Conservation (phyloP, 1,140 invertebrate species). For the Dryas iulia region DNA sequence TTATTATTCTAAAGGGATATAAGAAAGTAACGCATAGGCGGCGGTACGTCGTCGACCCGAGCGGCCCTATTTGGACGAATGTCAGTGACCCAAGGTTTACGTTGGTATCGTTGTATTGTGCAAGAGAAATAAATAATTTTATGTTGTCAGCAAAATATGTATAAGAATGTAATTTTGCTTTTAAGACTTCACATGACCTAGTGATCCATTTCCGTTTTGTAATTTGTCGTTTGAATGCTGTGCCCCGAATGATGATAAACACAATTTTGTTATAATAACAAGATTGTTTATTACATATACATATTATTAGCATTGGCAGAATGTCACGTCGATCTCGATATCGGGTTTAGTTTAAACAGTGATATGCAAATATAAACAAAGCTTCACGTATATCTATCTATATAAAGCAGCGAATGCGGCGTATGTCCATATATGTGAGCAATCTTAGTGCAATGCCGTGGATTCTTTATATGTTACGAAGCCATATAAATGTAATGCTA, state of each 20-base stretch:
- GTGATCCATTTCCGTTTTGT: neutral
- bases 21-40: conserved; percentile 25
- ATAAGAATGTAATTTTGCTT: neutral
- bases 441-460: conserved; percentile 7
- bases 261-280: neutral
- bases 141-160: neutral
- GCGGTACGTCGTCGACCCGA: conserved; percentile 7
- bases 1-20: conserved; percentile 20
- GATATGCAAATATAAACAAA: conserved; percentile 18
- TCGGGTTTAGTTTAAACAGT: neutral
- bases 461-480: conserved; percentile 25
- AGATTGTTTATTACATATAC: neutral
- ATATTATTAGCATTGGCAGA: neutral
- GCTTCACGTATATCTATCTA: neutral
- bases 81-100: conserved; percentile 32
- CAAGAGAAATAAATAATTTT: neutral
- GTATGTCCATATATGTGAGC: conserved; percentile 13
- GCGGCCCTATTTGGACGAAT: conserved; percentile 28
- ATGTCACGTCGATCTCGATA: neutral
- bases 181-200: conserved; percentile 1
- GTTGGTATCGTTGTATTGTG: conserved; percentile 3
- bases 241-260: neutral
- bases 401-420: conserved; percentile 1
- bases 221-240: neutral
- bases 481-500: conserved; percentile 26